Conservation (phyloP, 2,888 invertebrate genomes). For the Mycalesis mineus region DNA sequence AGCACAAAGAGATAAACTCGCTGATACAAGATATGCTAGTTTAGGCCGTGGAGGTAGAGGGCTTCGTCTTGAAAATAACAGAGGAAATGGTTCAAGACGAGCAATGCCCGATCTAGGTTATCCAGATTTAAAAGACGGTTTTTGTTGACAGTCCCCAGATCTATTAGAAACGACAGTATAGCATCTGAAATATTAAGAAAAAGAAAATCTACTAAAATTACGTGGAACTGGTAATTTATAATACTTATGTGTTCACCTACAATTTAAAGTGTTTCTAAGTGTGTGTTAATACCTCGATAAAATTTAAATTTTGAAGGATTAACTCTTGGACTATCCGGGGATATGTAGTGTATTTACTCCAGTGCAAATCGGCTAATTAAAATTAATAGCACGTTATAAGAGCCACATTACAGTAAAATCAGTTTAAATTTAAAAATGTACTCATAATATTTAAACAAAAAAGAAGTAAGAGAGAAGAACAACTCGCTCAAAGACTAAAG, state of each 20-base stretch:
- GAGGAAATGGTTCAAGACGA: slow-evolving; percentile 65
- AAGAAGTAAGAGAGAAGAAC: too few species aligned
- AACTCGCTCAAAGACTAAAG: too few species aligned
- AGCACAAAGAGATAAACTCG: slow-evolving; percentile 72
- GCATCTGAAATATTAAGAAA: slow-evolving; percentile 24
- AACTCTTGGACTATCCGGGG: too few species aligned
- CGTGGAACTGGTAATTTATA: not conserved
- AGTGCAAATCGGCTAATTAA: too few species aligned
- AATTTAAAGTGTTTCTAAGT: not conserved
- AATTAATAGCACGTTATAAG: too few species aligned
- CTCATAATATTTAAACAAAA: too few species aligned
- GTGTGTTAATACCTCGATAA: slow-evolving; percentile 24
- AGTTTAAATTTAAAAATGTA: too few species aligned
- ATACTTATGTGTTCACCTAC: not conserved
- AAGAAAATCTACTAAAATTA: not conserved
- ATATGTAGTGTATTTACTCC: too few species aligned
- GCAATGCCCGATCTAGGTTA: slow-evolving; percentile 72
- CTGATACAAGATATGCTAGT: slow-evolving; percentile 72
- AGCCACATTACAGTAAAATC: too few species aligned
- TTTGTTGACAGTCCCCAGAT: slow-evolving; percentile 83
- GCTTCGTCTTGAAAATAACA: slow-evolving; percentile 57
- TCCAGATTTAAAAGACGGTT: slow-evolving; percentile 82
- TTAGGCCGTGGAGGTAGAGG: slow-evolving; percentile 67
- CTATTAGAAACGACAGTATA: slow-evolving; percentile 69
- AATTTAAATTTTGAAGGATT: too few species aligned